Percentiles rank a stretch among this genome's conserved stretches.
Evolutionary conservation across 2,797 vertebrate species (phyloP).

Genomic region (Epinephelus malabaricus): DNA sequence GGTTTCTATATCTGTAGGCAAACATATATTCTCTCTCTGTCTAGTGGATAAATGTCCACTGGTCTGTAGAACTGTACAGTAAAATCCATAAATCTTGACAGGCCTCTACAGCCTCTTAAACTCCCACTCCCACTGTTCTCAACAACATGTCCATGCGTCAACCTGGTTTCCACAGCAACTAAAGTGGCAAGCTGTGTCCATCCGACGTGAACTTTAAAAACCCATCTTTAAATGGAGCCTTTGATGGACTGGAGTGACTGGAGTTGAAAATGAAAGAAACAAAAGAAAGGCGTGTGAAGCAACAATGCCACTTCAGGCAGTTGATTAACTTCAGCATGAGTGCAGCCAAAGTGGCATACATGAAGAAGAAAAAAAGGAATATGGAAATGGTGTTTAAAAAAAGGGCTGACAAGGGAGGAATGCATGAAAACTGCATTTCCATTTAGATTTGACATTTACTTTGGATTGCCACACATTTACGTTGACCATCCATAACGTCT

Average conservation of each 20-base stretch:
- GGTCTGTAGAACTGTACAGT: conserved; percentile 33
- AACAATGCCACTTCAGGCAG: conserved; percentile 44
- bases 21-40: neutral
- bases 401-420: conserved; percentile 5
- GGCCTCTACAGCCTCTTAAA: conserved; percentile 59
- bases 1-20: neutral
- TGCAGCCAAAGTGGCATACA: conserved; percentile 27
- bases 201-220: conserved; percentile 73
- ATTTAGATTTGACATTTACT: conserved; percentile 27
- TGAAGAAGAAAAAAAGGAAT: conserved; percentile 17
- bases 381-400: conserved; percentile 37
- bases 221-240: conserved; percentile 72
- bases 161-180: conserved; percentile 85
- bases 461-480: neutral
- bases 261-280: conserved; percentile 43
- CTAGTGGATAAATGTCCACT: conserved; percentile 29
- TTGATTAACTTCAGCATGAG: conserved; percentile 61
- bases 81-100: conserved; percentile 62
- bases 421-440: conserved; percentile 16
- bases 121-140: conserved; percentile 71
- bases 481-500: neutral
- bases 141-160: conserved; percentile 72
- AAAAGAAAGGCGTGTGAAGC: conserved; percentile 43
- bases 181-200: conserved; percentile 68
- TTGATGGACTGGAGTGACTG: conserved; percentile 58